Percentiles rank a stretch among this genome's conserved stretches.
Evolutionary conservation across 2,888 invertebrate species (phyloP).

Genomic region (Holacanthella duospinosa): DNA sequence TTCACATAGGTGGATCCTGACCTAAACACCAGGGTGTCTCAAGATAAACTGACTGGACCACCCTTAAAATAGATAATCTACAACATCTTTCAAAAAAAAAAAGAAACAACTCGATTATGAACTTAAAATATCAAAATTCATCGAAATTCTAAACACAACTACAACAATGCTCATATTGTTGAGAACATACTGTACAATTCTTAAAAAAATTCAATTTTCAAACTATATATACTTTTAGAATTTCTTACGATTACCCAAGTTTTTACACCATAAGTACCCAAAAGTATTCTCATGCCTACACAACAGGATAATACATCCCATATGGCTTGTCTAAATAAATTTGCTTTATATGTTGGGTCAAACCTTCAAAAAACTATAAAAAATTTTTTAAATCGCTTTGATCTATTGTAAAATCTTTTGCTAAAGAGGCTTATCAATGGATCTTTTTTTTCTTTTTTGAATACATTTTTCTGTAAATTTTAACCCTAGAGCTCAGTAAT

Average conservation of each 20-base stretch:
- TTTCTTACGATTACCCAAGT: too few species aligned
- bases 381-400: not conserved
- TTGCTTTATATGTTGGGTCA: too few species aligned
- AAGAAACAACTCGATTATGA: not conserved
- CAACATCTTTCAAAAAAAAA: conserved; percentile 20
- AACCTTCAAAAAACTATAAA: not conserved
- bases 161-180: not conserved
- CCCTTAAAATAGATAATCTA: conserved; percentile 33
- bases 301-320: too few species aligned
- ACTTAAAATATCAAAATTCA: not conserved
- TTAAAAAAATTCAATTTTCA: too few species aligned
- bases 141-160: not conserved
- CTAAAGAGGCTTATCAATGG: not conserved
- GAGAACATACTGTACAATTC: too few species aligned
- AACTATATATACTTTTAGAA: too few species aligned
- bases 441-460: not conserved
- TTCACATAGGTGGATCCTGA: conserved; percentile 17
- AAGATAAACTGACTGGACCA: conserved; percentile 36
- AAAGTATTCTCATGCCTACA: not conserved
- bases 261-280: not conserved
- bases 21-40: conserved; percentile 36
- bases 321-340: too few species aligned
- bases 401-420: not conserved
- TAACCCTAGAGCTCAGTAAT: not conserved
- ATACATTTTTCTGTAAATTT: not conserved